Base-by-base conservation (phyloP, 2,888 invertebrate genomes). In the Cynaeus angustus region DNA sequence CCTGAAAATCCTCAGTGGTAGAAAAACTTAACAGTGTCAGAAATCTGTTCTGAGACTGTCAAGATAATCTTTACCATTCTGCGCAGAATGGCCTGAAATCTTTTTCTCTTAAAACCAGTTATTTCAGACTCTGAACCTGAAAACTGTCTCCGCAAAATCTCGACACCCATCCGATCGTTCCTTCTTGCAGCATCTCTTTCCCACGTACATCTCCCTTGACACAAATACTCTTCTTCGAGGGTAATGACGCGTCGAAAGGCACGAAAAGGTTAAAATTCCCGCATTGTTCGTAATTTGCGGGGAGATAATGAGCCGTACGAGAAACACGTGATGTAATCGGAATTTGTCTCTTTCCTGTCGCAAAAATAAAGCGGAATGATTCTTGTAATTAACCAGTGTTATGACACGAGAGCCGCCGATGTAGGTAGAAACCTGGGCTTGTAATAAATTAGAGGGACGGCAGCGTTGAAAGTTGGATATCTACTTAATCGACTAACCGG, bases 221-320 rank as follows among this genome's bases (percentile, higher is more conserved):
- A 21, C 58, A 41, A 43, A 58, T 58, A 3, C 5, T 50, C 26
- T 14, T 12, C 13, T 5, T 12, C 13, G 41, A 16, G 62, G 48
- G 37, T 62, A 62, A 62, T 62, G 50, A 46, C 41, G 55, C 55
- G 41, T 5, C 21, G 4, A 26, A 16, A 28, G 59, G 45, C 62
- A 62, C 62, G 62, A 50, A 62, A 61, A 62, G 62, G 62, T 62
- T 48, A 50, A 62, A 50, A 62, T 45, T 33, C 33, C 46, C 30
- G 28, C 59, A 45, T 59, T 53, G 37, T 30, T 26, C 30, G 59
- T 43, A 59, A 45, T 62, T 48, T 50, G 26, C 48, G n/a, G 28
- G 26, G 45, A 58, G 33, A 48, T 48, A 61, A 61, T 61, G 48
- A 61, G 6, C 7, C 61, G 37, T 33, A 26, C 41, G 16, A 13